Evolutionary conservation across 2,113 vertebrate genomes (phyloP).

Genomic region (Periophthalmodon schlosseri): DNA sequence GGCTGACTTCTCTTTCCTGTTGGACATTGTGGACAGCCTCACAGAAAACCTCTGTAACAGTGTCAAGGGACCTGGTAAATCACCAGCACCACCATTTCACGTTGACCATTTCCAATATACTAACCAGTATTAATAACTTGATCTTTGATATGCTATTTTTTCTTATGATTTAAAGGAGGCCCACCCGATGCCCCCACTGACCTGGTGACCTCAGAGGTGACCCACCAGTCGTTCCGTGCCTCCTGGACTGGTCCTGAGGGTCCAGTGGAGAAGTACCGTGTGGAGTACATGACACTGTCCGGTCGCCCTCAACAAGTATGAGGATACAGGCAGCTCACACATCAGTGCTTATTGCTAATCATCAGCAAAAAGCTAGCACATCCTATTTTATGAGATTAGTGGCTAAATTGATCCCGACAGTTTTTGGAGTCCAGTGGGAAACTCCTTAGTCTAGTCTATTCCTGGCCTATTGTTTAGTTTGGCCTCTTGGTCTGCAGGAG

Average conservation of each 20-base stretch:
- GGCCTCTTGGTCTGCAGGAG: constrained; percentile 32
- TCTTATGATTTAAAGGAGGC: constrained; percentile 61
- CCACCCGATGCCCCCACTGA: constrained; percentile 80
- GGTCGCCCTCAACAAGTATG: constrained; percentile 85
- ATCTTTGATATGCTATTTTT: background rate
- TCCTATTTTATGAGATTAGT: background rate
- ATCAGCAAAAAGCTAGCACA: background rate
- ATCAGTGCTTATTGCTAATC: background rate
- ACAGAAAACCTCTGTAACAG: constrained; percentile 93
- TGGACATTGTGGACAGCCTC: constrained; percentile 88
- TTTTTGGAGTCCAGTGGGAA: constrained; percentile 39
- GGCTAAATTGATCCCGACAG: constrained; percentile 7
- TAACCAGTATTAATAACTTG: background rate
- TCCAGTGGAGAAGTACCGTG: constrained; percentile 88
- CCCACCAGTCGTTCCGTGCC: constrained; percentile 87
- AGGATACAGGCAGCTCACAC: background rate
- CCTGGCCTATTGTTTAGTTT: constrained; percentile 49
- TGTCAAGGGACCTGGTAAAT: constrained; percentile 92
- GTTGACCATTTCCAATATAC: background rate
- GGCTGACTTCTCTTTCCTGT: constrained; percentile 90
- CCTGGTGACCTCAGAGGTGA: constrained; percentile 90
- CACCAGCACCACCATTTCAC: background rate
- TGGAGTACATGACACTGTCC: constrained; percentile 86
- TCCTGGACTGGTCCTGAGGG: constrained; percentile 87
- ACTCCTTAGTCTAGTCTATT: constrained; percentile 23